Evolutionary conservation across 1,140 invertebrate genomes (phyloP), one percentile per base, ranked within the genome.

Genomic region (Euura lappo): DNA sequence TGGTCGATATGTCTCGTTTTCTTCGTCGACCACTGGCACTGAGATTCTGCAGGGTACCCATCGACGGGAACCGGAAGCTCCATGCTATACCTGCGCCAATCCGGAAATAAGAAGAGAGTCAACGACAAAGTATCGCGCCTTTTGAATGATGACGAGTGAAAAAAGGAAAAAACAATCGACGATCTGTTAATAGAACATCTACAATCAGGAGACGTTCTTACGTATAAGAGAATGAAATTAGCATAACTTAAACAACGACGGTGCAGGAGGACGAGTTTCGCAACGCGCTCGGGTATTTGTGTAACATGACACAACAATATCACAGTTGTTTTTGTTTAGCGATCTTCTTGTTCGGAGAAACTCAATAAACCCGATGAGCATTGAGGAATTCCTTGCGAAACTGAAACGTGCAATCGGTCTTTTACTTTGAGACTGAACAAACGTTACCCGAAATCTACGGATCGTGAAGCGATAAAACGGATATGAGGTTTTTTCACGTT

Each of bases 41-140:
- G 68, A 84, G 69, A 70, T 81, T 81, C 46, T 84, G 82, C 51
- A 84, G 77, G 46, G 80, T 78, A 67, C 76, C 77, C 78, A 83
- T 79, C 72, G 82, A 84, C 67, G 85, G 83, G 70, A 87, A 87
- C 77, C 85, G 79, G 77, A 87, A 87, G 75, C 82, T 87, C 86
- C 85, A 87, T 79, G 83, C 79, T 81, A 86, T 86, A 72, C 86
- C 85, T 86, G 75, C 28, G 28, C 28, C 28, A 28, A 28, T 28
- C 28, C 28, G 28, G 0, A 28, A 28, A 28, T 28, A 28, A 28
- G 28, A 28, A 28, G 28, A 28, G 28, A 42, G 75, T 75, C 43
- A 66, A 47, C 71, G 5, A 60, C 3, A 60, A 60, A 60, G 13
- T 60, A 3, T 60, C 11, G 11, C 47, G 28, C 28, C 0, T 28